Evolutionary conservation across 2,113 vertebrate species (phyloP).

Genomic region (Lophochroa leadbeateri): DNA sequence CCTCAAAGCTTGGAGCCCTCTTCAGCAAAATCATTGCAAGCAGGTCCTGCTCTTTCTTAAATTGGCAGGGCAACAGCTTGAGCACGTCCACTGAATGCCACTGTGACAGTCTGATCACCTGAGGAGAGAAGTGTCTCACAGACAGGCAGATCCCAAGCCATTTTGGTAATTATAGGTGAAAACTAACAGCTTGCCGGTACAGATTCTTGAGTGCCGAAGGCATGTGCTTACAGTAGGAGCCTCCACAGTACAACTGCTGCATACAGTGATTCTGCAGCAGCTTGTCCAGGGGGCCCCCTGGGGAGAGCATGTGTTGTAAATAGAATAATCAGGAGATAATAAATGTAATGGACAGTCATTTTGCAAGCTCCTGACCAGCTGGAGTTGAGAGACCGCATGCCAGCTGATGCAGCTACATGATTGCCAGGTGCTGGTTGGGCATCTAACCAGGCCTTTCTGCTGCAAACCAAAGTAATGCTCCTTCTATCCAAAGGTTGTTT

Average conservation of each 20-base stretch:
- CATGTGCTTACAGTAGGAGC: not conserved
- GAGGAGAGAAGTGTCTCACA: not conserved
- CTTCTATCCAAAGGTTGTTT: not conserved
- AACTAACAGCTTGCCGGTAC: constrained; percentile 30
- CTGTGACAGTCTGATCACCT: constrained; percentile 19
- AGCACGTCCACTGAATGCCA: not conserved
- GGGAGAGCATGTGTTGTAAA: constrained; percentile 6
- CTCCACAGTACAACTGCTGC: not conserved
- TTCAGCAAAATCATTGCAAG: not conserved
- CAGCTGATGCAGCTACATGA: not conserved
- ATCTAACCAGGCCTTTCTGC: not conserved
- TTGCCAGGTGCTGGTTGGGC: not conserved
- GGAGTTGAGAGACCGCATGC: not conserved
- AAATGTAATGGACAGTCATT: not conserved
- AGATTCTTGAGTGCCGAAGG: not conserved
- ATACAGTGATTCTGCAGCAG: not conserved
- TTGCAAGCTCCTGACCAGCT: constrained; percentile 16
- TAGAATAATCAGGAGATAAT: constrained; percentile 25
- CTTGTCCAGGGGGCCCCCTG: not conserved
- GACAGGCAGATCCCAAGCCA: constrained; percentile 12
- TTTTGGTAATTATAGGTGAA: constrained; percentile 48
- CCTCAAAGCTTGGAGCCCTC: not conserved
- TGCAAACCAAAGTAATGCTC: not conserved
- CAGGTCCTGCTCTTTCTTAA: not conserved
- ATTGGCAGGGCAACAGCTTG: not conserved